Evolutionary conservation across 2,888 invertebrate species (phyloP).

Genomic region (Drosophila nigricruria): DNA sequence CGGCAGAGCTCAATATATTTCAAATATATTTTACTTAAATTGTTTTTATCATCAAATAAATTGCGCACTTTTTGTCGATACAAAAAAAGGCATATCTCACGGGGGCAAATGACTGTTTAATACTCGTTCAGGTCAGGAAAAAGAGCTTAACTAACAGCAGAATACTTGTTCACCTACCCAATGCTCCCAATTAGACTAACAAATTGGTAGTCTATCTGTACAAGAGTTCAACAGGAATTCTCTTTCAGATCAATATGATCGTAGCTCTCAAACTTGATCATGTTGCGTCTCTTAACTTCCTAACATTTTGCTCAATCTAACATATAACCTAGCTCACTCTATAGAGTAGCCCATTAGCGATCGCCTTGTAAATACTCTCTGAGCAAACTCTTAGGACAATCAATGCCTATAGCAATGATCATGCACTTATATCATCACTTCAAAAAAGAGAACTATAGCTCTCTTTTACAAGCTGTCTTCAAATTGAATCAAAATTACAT

Average conservation of each 20-base stretch:
- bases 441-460: no score
- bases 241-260: background rate
- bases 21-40: conserved; percentile 42
- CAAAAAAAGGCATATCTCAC: background rate
- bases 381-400: no score
- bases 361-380: no score
- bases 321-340: no score
- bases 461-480: background rate
- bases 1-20: background rate
- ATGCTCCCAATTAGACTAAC: background rate
- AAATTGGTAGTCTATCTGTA: background rate
- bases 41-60: conserved; percentile 37
- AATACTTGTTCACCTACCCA: no score
- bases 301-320: no score
- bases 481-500: background rate
- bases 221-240: background rate
- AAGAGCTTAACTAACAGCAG: background rate
- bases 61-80: conserved; percentile 31
- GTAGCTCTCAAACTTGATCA: background rate
- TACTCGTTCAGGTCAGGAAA: background rate
- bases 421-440: background rate
- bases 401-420: no score
- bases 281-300: background rate
- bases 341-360: no score
- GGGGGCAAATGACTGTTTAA: background rate